Conservation (phyloP, 2,113 vertebrate species). For the Bombycilla garrulus region DNA sequence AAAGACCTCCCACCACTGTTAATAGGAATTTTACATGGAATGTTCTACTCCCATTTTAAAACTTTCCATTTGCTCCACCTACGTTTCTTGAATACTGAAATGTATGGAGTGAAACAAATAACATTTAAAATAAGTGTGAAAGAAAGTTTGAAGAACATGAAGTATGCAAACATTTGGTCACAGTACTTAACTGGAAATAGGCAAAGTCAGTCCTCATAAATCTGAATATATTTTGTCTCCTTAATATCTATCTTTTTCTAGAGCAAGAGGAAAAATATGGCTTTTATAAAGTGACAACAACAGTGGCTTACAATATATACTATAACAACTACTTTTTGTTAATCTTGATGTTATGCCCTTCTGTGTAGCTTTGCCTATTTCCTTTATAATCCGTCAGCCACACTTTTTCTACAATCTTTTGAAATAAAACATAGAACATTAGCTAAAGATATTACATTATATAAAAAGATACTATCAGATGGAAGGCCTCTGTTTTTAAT, state of each 20-base stretch:
- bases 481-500: constrained; percentile 79
- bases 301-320: background rate
- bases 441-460: constrained; percentile 80
- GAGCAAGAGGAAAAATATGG: background rate
- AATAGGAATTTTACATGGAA: background rate
- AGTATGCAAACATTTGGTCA: background rate
- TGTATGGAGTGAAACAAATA: background rate
- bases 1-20: background rate
- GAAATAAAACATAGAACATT: constrained; percentile 77
- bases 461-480: constrained; percentile 76
- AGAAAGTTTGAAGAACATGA: background rate
- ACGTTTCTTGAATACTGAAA: background rate
- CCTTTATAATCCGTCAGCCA: constrained; percentile 59
- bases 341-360: background rate
- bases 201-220: background rate
- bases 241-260: background rate
- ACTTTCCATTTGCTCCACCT: background rate
- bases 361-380: constrained; percentile 36
- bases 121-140: background rate
- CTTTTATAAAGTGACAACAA: background rate
- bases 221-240: background rate
- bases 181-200: background rate
- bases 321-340: background rate
- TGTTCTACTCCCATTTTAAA: background rate
- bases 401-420: constrained; percentile 60